phyloP scores from a whole-genome alignment of 2,888 invertebrate genomes.

The Melieria crassipennis region DNA sequence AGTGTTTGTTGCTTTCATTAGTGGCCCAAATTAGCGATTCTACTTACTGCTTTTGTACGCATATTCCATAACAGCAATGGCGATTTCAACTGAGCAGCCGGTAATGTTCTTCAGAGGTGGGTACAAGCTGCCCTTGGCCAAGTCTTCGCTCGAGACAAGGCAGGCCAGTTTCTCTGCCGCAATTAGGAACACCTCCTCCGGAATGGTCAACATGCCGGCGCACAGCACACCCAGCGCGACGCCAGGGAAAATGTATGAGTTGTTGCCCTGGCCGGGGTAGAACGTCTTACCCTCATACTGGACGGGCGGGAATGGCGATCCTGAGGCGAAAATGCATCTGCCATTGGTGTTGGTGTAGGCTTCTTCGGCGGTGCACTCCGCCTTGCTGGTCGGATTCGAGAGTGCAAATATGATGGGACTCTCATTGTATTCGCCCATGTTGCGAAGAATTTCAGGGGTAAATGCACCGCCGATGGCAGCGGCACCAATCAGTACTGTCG shows the following conservation, averaged over 20 bases:
- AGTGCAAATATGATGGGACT: conserved; percentile 96
- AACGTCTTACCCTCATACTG: conserved; percentile 81
- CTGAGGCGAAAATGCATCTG: conserved; percentile 92
- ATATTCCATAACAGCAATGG: conserved; percentile 80
- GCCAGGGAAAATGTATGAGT: conserved; percentile 98
- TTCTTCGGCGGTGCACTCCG: conserved; percentile 99
- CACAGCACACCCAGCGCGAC: conserved; percentile 90
- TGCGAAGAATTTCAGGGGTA: conserved; percentile 82
- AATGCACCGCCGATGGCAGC: conserved; percentile 96
- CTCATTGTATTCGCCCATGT: conserved; percentile 86
- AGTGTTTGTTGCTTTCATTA: too few relatives aligned
- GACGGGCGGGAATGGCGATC: conserved; percentile 94
- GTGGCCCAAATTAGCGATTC: neutral
- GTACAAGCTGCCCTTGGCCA: conserved; percentile 88
- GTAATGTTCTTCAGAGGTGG: conserved; percentile 87
- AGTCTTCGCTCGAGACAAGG: conserved; percentile 81
- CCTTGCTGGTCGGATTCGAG: conserved; percentile 97
- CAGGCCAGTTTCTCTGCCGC: conserved; percentile 88
- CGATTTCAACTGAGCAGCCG: conserved; percentile 88
- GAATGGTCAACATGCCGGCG: conserved; percentile 88
- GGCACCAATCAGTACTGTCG: conserved; percentile 93
- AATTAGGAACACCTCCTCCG: conserved; percentile 90
- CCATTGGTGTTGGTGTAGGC: conserved; percentile 93
- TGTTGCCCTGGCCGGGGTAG: conserved; percentile 97
- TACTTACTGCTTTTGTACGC: conserved; percentile 79